Conservation (phyloP, 1,140 invertebrate species). For the Drosophila asahinai region DNA sequence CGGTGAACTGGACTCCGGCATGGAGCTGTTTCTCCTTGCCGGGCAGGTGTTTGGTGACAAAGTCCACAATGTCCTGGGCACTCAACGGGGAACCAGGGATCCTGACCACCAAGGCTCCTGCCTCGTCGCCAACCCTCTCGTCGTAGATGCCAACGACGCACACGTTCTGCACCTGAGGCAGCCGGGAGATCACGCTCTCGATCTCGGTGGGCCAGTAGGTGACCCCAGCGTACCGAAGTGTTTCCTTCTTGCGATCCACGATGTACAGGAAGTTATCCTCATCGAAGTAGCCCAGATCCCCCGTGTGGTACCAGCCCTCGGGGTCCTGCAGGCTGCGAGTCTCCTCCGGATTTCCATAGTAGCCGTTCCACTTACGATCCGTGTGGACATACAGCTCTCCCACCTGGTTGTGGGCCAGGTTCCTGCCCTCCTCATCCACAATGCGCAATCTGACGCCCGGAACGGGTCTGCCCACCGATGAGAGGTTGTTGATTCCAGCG, state of each 20-base stretch:
- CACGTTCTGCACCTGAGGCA: slow-evolving; percentile 33
- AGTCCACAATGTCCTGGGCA: slow-evolving; percentile 43
- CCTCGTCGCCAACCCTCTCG: slow-evolving; percentile 57
- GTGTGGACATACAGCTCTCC: slow-evolving; percentile 85
- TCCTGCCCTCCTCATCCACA: slow-evolving; percentile 70
- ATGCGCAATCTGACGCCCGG: slow-evolving; percentile 60
- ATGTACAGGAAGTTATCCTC: slow-evolving; percentile 88
- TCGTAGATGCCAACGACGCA: slow-evolving; percentile 72
- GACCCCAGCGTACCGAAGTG: too few species aligned
- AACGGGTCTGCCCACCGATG: slow-evolving; percentile 58
- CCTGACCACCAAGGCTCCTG: slow-evolving; percentile 65
- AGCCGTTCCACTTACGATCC: slow-evolving; percentile 79
- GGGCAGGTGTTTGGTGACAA: slow-evolving; percentile 63
- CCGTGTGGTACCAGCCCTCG: slow-evolving; percentile 91
- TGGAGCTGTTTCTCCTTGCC: slow-evolving; percentile 85
- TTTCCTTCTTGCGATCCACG: slow-evolving; percentile 91
- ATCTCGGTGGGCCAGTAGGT: too few species aligned
- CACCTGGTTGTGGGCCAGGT: slow-evolving; percentile 66
- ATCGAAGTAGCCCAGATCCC: slow-evolving; percentile 90
- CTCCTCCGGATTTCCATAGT: slow-evolving; percentile 86
- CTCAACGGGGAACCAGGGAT: slow-evolving; percentile 27
- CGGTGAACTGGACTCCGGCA: slow-evolving; percentile 87
- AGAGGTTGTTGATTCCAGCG: slow-evolving; percentile 38
- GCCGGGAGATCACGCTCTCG: too few species aligned
- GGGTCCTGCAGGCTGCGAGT: slow-evolving; percentile 87